phyloP scores from a whole-genome alignment of 2,888 invertebrate genomes.

The Lasioglossum zephyrum region DNA sequence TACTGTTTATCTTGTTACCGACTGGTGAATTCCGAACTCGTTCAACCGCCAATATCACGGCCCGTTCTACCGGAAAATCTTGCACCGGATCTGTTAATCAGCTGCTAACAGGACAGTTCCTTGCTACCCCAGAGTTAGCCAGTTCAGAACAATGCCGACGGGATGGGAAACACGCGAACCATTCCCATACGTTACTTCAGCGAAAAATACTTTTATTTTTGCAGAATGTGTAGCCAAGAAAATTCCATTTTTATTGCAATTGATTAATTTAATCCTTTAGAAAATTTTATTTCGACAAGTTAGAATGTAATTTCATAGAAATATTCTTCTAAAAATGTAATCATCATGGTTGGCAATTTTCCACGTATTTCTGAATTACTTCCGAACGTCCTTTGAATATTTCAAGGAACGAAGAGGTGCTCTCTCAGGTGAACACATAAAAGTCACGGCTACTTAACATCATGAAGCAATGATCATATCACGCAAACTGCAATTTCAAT shows the following conservation, averaged over 20 bases:
- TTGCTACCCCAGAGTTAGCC: not conserved
- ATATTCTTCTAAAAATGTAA: no score
- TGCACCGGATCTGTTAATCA: constrained; percentile 25
- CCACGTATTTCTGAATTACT: no score
- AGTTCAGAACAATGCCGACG: not conserved
- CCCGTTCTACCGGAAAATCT: constrained; percentile 29
- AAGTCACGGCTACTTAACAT: not conserved
- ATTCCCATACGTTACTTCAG: not conserved
- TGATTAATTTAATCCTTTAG: no score
- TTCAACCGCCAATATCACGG: constrained; percentile 43
- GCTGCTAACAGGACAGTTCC: not conserved
- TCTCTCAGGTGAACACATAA: no score
- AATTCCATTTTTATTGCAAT: no score
- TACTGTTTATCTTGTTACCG: constrained; percentile 66
- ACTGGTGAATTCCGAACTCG: constrained; percentile 53
- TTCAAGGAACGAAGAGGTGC: not conserved
- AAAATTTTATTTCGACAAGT: no score
- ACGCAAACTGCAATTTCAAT: constrained; percentile 9
- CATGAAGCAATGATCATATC: not conserved
- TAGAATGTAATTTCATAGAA: no score
- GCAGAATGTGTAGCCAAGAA: no score
- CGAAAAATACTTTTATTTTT: not conserved
- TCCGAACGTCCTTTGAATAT: no score
- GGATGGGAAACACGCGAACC: not conserved
- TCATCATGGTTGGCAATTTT: no score